Evolutionary conservation across 2,797 vertebrate species (phyloP), one percentile per base, ranked within the genome.

Genomic region (Selene dorsalis): DNA sequence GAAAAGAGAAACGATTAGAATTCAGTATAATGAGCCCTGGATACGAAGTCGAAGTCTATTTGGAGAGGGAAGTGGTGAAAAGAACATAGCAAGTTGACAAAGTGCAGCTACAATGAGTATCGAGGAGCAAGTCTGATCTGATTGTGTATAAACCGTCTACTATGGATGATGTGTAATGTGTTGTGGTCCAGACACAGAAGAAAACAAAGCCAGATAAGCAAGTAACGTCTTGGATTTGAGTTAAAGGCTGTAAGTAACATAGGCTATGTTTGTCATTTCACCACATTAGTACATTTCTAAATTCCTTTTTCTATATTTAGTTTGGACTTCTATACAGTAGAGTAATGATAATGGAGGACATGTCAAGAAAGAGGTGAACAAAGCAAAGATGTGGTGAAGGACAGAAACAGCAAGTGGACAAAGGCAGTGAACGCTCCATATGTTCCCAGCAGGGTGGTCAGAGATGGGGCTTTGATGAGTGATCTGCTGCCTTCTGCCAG

Each of bases 371-470:
- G n/a, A 30, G 55, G 45, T 57, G 55, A 76, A 64, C 32, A 74
- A 60, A 81, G 53, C 39, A n/a, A 26, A 59, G 35, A 79, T 67
- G 39, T 68, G 64, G 45, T 74, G 45, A 73, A 74, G 62, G 60
- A 74, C 55, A 76, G 80, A 68, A 52, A 80, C 68, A 41, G n/a
- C 58, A 53, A 57, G 24, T 82, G 65, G 77, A 89, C 86, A 92
- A 88, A 90, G 84, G 59, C 72, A 63, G 67, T 12, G 83, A 85
- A 74, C 32, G 24, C 66, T 89, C 89, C 91, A 94, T 93, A 90
- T 94, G 91, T 68, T 89, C 87, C 77, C 90, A 90, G 89, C 89
- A 90, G 84, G 92, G 88, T 83, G 85, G 88, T 88, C 80, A 84
- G 86, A 75, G 30, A 82, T 28, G 73, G 65, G 55, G 73, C 85